phyloP scores from a whole-genome alignment of 2,113 vertebrate species.

The Calypte anna region DNA sequence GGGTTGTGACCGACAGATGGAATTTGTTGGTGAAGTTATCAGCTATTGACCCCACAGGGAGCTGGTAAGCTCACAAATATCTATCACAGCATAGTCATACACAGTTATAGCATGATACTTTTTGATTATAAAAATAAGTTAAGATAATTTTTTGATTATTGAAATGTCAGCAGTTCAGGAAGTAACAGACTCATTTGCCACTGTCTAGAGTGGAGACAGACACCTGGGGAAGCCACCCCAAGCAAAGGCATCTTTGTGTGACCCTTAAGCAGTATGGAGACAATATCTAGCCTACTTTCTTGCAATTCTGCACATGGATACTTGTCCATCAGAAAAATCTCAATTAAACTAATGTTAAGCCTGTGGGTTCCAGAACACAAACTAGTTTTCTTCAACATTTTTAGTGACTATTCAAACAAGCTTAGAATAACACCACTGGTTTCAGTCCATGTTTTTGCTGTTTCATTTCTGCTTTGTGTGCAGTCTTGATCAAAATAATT shows the following conservation, averaged over 20 bases:
- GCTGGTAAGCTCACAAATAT: neutral
- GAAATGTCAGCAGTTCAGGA: neutral
- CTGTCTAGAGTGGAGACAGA: neutral
- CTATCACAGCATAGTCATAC: neutral
- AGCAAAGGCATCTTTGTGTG: neutral
- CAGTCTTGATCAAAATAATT: neutral
- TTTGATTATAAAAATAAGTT: no score
- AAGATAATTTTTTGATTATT: neutral
- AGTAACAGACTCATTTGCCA: neutral
- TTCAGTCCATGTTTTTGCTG: neutral
- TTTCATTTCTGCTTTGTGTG: neutral
- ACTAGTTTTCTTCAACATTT: neutral
- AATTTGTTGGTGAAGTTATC: neutral
- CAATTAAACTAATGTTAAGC: neutral
- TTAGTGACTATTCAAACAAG: neutral
- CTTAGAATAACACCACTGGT: neutral
- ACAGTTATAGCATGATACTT: neutral
- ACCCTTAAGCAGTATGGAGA: neutral
- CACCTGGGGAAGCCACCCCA: neutral
- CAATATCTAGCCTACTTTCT: neutral
- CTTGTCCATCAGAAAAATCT: neutral
- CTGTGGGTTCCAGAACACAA: neutral
- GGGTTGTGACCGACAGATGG: neutral
- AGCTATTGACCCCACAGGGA: neutral
- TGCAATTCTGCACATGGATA: fast-evolving